Conservation (phyloP, 2,113 vertebrate species). For the Hylia prasina region DNA sequence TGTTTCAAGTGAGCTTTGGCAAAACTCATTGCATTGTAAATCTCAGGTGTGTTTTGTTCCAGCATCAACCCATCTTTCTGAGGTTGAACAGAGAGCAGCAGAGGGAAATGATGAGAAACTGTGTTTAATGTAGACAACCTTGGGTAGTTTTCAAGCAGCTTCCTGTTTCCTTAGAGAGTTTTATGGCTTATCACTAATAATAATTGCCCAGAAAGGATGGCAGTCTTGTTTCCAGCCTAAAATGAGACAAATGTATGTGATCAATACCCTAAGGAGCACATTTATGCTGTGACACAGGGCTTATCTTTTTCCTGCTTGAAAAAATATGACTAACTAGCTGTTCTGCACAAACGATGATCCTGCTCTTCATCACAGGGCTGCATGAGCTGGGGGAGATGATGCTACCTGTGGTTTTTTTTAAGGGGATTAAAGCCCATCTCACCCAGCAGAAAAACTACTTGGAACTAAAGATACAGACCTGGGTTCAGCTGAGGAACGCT, state of each 20-base stretch:
- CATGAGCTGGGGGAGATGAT: not conserved
- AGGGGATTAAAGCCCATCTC: not conserved
- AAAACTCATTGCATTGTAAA: not conserved
- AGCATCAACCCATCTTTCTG: not conserved
- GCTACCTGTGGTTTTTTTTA: not conserved
- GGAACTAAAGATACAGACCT: not conserved
- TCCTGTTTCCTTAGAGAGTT: not conserved
- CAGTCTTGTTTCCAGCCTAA: not conserved
- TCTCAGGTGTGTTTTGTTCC: not conserved
- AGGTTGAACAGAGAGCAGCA: not conserved
- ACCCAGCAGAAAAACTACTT: not conserved
- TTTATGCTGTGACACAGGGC: not conserved
- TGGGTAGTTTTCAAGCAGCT: not conserved
- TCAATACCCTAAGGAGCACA: not conserved
- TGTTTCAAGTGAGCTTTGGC: not conserved
- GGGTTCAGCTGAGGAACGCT: not conserved
- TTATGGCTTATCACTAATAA: not conserved
- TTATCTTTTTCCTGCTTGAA: not conserved
- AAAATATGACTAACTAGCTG: not conserved
- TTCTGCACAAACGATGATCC: not conserved
- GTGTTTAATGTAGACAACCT: not conserved
- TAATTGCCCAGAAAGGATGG: not conserved
- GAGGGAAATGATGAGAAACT: not conserved
- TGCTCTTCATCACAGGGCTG: not conserved
- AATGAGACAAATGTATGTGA: not conserved